Evolutionary conservation across 2,113 vertebrate species (phyloP).

Genomic region (Anseranas semipalmata): DNA sequence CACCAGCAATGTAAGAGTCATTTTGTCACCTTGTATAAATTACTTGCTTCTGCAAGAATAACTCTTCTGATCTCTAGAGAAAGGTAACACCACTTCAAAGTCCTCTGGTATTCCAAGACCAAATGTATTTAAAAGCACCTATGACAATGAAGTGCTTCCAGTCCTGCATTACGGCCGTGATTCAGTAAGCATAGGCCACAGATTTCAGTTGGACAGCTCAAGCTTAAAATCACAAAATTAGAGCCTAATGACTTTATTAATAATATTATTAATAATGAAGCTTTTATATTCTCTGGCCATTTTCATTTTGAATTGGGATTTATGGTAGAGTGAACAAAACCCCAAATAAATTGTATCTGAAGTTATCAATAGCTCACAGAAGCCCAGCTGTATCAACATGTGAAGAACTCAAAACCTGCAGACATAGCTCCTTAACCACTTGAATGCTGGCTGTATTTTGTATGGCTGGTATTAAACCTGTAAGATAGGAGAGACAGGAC

Average conservation of each 20-base stretch:
- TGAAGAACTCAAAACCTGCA: neutral
- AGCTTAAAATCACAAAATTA: constrained; percentile 30
- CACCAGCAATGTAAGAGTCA: neutral
- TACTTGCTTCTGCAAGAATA: neutral
- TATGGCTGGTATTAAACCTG: neutral
- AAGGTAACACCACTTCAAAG: neutral
- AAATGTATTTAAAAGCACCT: neutral
- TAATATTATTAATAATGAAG: constrained; percentile 15
- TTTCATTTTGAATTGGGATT: constrained; percentile 1
- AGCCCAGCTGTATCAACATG: neutral
- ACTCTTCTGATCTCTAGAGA: neutral
- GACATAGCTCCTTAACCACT: neutral
- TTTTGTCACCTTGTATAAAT: neutral
- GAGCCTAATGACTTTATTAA: constrained; percentile 5
- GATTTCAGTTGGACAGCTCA: neutral
- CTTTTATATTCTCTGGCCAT: neutral
- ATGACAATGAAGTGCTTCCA: neutral
- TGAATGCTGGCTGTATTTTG: neutral
- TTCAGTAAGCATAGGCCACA: neutral
- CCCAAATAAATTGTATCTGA: neutral
- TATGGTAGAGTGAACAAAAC: neutral
- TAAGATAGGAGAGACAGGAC: neutral
- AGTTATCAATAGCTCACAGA: neutral
- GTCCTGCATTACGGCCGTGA: neutral
- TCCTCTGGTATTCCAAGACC: neutral